phyloP scores from a whole-genome alignment of 1,140 invertebrate species.

The Laupala kohalensis region DNA sequence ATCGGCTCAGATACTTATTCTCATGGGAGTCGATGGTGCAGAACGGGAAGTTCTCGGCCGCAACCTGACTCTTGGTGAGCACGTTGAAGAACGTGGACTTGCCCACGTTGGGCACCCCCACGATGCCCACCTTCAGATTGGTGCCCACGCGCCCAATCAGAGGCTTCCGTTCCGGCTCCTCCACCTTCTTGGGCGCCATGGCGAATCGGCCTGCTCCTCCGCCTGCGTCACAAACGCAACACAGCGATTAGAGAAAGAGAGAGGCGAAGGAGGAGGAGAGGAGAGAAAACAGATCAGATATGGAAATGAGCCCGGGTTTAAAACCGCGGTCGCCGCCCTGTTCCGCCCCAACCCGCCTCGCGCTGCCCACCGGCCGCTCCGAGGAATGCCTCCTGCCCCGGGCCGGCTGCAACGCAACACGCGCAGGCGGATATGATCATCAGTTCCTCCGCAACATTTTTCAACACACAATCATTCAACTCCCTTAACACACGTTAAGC shows the following conservation, averaged over 20 bases:
- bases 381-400: too few relatives aligned
- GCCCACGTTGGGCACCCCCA: constrained; percentile 92
- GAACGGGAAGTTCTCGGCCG: constrained; percentile 98
- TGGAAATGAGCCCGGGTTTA: constrained; percentile 3
- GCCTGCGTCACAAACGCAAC: too few relatives aligned
- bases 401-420: too few relatives aligned
- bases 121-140: constrained; percentile 92
- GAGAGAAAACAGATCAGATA: constrained; percentile 4
- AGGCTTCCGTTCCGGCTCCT: constrained; percentile 72
- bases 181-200: constrained; percentile 93
- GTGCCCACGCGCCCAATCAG: constrained; percentile 96
- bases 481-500: too few relatives aligned
- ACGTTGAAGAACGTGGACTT: constrained; percentile 99
- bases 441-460: too few relatives aligned
- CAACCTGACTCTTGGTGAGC: constrained; percentile 86
- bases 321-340: not conserved
- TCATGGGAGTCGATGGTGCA: constrained; percentile 99
- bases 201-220: constrained; percentile 21
- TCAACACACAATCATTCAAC: too few relatives aligned
- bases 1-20: constrained; percentile 90
- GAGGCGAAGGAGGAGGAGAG: not conserved
- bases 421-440: too few relatives aligned
- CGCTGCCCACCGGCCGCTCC: too few relatives aligned
- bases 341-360: too few relatives aligned
- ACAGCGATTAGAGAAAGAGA: too few relatives aligned